Evolutionary conservation across 2,888 invertebrate species (phyloP).

Genomic region (Operophtera brumata): DNA sequence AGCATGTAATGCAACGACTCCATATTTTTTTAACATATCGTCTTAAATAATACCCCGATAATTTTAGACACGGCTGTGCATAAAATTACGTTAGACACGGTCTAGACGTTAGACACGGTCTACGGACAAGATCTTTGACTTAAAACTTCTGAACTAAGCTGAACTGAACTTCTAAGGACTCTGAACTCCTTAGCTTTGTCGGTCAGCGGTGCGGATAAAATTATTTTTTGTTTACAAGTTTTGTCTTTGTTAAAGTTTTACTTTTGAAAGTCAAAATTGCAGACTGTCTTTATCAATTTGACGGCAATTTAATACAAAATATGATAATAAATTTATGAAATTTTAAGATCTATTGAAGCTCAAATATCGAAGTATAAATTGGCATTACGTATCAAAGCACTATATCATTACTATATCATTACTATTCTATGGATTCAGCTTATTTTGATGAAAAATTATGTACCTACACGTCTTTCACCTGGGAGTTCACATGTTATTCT

Average conservation of each 20-base stretch:
- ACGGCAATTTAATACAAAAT: not conserved
- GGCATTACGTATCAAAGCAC: not conserved
- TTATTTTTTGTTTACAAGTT: slow-evolving; percentile 21
- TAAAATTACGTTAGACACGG: not conserved
- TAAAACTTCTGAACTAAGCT: slow-evolving; percentile 25
- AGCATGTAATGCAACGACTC: too few species aligned
- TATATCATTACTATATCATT: too few species aligned
- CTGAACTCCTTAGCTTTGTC: slow-evolving; percentile 24
- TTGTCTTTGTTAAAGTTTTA: slow-evolving; percentile 18
- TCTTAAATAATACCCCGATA: too few species aligned
- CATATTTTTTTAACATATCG: too few species aligned
- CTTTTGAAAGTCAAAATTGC: slow-evolving; percentile 7
- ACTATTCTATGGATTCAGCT: too few species aligned
- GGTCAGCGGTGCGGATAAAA: slow-evolving; percentile 23
- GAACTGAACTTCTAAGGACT: too few species aligned
- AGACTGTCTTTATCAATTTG: not conserved
- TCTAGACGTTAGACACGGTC: not conserved
- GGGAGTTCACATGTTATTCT: not conserved
- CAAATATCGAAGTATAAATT: slow-evolving; percentile 2
- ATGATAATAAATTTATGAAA: not conserved
- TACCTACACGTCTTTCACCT: not conserved
- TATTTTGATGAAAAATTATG: not conserved
- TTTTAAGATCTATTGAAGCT: not conserved
- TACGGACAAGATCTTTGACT: slow-evolving; percentile 17
- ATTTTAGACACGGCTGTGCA: not conserved